A percentile compares a stretch with the other conserved stretches of the same genome.
Conservation (phyloP, 2,113 vertebrate genomes). For the Gorsachius goisagi region DNA sequence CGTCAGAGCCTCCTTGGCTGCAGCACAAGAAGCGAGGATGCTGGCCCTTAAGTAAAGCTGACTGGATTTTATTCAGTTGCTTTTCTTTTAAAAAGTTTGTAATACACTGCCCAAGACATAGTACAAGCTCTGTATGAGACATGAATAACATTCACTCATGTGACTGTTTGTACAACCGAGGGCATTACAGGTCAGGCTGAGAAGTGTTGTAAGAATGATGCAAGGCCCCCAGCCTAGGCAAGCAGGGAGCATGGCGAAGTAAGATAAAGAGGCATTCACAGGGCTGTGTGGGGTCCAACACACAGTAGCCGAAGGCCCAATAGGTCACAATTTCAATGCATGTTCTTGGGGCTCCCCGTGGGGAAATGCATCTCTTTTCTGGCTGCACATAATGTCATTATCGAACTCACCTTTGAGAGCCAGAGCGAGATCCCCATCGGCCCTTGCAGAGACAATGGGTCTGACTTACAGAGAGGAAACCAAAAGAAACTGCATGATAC, state of each 20-base stretch:
- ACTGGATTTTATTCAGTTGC: background rate
- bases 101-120: background rate
- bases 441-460: background rate
- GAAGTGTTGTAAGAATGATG: conserved; percentile 33
- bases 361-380: background rate
- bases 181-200: conserved; percentile 31
- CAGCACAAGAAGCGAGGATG: background rate
- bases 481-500: background rate
- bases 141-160: conserved; percentile 28
- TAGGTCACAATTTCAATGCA: background rate
- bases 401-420: background rate
- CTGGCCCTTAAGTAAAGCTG: conserved; percentile 16
- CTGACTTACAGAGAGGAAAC: background rate
- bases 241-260: background rate
- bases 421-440: background rate
- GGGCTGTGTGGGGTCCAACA: conserved; percentile 14
- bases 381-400: background rate
- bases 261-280: conserved; percentile 48
- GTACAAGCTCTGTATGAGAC: conserved; percentile 38
- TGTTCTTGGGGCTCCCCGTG: background rate
- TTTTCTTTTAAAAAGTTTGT: conserved; percentile 12
- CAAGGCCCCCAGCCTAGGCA: conserved; percentile 15
- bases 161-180: conserved; percentile 17
- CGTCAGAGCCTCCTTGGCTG: background rate
- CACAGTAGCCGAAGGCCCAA: background rate